phyloP scores from a whole-genome alignment of 35 echinoderm and acorn worm genomes.

The Apostichopus californicus region DNA sequence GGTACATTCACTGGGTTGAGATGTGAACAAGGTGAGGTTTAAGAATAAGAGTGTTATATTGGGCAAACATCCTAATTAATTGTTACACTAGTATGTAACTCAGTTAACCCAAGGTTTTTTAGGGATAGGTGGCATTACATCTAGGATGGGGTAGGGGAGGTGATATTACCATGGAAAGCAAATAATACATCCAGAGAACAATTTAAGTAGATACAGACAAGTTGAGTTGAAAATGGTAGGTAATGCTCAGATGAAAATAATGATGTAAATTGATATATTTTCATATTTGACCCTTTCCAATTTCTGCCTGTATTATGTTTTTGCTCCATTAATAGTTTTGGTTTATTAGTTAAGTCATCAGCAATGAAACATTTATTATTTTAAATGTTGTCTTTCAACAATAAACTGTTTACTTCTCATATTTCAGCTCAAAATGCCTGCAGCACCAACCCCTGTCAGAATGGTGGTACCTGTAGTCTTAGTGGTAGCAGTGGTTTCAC shows the following conservation, averaged over 20 bases:
- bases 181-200: too few species aligned
- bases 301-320: background rate
- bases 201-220: too few species aligned
- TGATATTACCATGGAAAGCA: too few species aligned
- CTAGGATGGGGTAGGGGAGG: too few species aligned
- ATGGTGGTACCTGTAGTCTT: slow-evolving; percentile 1
- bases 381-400: background rate
- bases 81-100: too few species aligned
- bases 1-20: background rate
- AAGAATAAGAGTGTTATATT: background rate
- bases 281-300: too few species aligned
- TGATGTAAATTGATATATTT: too few species aligned
- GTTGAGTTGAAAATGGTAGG: too few species aligned
- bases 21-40: background rate
- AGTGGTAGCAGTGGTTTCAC: slow-evolving; percentile 13
- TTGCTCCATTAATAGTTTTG: background rate
- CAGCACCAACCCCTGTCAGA: background rate
- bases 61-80: too few species aligned
- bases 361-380: background rate
- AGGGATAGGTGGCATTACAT: too few species aligned
- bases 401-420: background rate
- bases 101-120: too few species aligned
- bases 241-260: too few species aligned
- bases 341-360: background rate
- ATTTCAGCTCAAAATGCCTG: slow-evolving; percentile 58